Evolutionary conservation across 2,888 invertebrate genomes (phyloP).

Genomic region (Fragum whitleyi): DNA sequence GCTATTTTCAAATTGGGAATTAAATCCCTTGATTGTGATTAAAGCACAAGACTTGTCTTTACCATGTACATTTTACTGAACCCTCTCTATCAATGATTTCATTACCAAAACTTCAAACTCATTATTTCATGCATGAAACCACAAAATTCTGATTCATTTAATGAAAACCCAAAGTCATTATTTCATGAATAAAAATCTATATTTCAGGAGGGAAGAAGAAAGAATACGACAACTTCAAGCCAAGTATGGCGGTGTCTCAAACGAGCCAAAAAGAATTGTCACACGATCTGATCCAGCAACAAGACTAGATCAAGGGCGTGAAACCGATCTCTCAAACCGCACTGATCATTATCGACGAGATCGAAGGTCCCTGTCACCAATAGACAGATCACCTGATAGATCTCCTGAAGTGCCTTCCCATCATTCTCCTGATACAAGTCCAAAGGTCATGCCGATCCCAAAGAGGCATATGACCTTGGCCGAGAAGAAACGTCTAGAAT

Average conservation of each 20-base stretch:
- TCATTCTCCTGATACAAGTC: slow-evolving; percentile 39
- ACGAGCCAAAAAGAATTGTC: slow-evolving; percentile 29
- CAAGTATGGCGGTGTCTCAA: slow-evolving; percentile 27
- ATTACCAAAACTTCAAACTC: no score
- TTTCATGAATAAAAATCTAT: no score
- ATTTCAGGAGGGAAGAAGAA: slow-evolving; percentile 54
- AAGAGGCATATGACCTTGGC: slow-evolving; percentile 85
- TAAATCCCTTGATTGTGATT: no score
- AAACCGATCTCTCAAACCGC: slow-evolving; percentile 48
- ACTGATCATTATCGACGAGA: slow-evolving; percentile 48
- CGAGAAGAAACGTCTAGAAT: slow-evolving; percentile 95
- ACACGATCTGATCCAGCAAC: slow-evolving; percentile 55
- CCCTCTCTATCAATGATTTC: no score
- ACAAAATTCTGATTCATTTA: no score
- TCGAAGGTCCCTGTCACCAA: slow-evolving; percentile 53
- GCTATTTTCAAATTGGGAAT: no score
- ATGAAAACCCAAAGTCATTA: no score
- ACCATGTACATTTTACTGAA: no score
- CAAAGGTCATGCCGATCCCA: slow-evolving; percentile 43
- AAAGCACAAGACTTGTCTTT: no score
- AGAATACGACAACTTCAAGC: slow-evolving; percentile 46
- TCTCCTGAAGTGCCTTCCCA: slow-evolving; percentile 50
- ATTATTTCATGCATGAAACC: no score
- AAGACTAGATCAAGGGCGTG: slow-evolving; percentile 40
- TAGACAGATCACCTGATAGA: slow-evolving; percentile 53